phyloP scores from a whole-genome alignment of 2,797 vertebrate genomes.

The Sebastes umbrosus region DNA sequence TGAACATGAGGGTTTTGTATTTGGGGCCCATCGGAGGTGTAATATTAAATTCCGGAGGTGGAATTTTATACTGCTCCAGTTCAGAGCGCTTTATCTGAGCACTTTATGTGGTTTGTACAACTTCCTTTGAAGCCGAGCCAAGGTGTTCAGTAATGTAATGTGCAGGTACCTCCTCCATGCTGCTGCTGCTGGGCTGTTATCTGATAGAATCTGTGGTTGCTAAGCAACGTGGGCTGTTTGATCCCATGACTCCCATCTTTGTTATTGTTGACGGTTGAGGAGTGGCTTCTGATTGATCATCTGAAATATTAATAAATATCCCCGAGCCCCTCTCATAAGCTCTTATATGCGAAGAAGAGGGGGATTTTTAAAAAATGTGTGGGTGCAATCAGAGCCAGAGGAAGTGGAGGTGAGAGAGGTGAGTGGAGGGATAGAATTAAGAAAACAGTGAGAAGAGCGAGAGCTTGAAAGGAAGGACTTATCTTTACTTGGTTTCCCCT shows the following conservation, averaged over 20 bases:
- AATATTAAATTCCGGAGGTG: neutral
- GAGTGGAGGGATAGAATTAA: constrained; percentile 22
- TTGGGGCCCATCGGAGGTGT: neutral
- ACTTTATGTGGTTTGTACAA: constrained; percentile 41
- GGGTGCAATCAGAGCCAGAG: neutral
- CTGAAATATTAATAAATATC: neutral
- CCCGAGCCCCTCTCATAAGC: neutral
- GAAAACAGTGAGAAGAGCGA: constrained; percentile 24
- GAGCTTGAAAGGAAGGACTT: constrained; percentile 51
- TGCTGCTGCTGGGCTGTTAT: constrained; percentile 26
- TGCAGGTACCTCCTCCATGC: constrained; percentile 58
- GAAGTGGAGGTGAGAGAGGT: constrained; percentile 17
- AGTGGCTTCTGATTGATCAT: constrained; percentile 5
- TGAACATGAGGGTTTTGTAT: neutral
- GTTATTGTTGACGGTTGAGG: constrained; percentile 26
- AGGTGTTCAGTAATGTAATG: constrained; percentile 58
- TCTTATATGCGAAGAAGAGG: neutral
- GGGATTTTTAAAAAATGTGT: neutral
- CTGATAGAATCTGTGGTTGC: constrained; percentile 43
- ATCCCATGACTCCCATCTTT: constrained; percentile 28
- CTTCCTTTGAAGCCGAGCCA: constrained; percentile 64
- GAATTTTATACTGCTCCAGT: constrained; percentile 6
- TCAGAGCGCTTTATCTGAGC: constrained; percentile 5
- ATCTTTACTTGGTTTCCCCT: constrained; percentile 52
- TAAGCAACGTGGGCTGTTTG: constrained; percentile 59